phyloP scores from a whole-genome alignment of 2,888 invertebrate species.

The Protodeltote pygarga region DNA sequence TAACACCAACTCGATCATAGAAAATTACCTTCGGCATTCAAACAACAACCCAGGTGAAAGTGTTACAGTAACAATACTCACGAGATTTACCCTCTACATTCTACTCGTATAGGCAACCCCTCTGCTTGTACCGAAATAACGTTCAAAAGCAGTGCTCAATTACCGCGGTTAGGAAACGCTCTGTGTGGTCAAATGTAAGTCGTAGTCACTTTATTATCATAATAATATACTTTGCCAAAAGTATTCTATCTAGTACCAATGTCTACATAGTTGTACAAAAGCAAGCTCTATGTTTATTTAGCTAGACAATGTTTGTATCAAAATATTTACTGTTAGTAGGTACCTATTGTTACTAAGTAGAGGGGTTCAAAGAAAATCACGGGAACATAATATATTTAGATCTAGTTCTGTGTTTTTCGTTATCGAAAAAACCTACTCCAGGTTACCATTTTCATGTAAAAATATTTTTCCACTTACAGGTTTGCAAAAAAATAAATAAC shows the following conservation, averaged over 20 bases:
- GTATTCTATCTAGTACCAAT: background rate
- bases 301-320: no score
- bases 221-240: constrained; percentile 1
- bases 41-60: constrained; percentile 22
- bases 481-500: no score
- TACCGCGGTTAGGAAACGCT: constrained; percentile 3
- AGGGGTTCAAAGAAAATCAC: no score
- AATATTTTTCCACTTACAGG: no score
- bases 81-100: constrained; percentile 10
- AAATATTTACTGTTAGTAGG: no score
- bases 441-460: no score
- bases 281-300: no score
- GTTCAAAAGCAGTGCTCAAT: constrained; percentile 6
- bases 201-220: constrained; percentile 17
- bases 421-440: no score
- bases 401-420: no score
- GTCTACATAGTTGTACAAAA: no score
- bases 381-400: no score
- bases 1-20: constrained; percentile 52
- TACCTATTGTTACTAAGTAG: no score
- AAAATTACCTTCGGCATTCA: constrained; percentile 53
- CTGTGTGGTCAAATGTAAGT: constrained; percentile 21
- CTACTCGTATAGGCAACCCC: constrained; percentile 1
- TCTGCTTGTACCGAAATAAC: background rate
- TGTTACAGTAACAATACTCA: constrained; percentile 41